Evolutionary conservation across 2,797 vertebrate species (phyloP).

Genomic region (Momotus momota): DNA sequence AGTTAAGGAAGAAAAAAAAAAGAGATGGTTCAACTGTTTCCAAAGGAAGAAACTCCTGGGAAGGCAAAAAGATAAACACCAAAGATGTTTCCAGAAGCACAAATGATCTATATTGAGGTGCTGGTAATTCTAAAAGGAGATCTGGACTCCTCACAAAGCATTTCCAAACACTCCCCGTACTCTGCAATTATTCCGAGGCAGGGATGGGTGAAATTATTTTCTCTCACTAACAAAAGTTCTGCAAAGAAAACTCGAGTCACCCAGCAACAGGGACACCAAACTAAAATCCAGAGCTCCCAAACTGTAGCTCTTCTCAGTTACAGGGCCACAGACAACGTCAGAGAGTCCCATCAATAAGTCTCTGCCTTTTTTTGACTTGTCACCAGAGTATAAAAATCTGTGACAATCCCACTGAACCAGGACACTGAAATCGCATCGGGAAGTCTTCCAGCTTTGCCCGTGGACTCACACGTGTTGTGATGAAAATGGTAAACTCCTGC

Average conservation of each 20-base stretch:
- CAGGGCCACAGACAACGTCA: rapidly evolving
- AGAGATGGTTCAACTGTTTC: not conserved
- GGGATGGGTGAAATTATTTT: not conserved
- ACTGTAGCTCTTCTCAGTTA: rapidly evolving
- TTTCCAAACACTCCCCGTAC: not conserved
- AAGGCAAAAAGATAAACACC: not conserved
- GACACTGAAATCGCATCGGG: rapidly evolving
- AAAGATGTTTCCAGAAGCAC: not conserved
- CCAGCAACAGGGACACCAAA: not conserved
- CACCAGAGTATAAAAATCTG: rapidly evolving
- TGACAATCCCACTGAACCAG: rapidly evolving
- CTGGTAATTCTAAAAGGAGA: not conserved
- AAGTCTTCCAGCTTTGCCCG: not conserved
- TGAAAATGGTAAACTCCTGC: not conserved
- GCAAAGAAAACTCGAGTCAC: rapidly evolving
- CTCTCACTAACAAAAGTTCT: not conserved
- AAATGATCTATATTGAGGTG: not conserved
- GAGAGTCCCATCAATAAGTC: rapidly evolving
- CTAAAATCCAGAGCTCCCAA: not conserved
- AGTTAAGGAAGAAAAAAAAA: not conserved
- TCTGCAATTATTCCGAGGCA: not conserved
- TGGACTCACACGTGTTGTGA: rapidly evolving
- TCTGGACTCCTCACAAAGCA: not conserved
- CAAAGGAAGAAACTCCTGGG: not conserved
- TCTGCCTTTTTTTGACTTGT: not conserved